A percentile compares a stretch with the other conserved stretches of the same genome.
These are phyloP conservation scores for Chironomus tentans DNA, from an alignment of 2,888 invertebrate genomes.

Conservation along the genomic window DNA sequence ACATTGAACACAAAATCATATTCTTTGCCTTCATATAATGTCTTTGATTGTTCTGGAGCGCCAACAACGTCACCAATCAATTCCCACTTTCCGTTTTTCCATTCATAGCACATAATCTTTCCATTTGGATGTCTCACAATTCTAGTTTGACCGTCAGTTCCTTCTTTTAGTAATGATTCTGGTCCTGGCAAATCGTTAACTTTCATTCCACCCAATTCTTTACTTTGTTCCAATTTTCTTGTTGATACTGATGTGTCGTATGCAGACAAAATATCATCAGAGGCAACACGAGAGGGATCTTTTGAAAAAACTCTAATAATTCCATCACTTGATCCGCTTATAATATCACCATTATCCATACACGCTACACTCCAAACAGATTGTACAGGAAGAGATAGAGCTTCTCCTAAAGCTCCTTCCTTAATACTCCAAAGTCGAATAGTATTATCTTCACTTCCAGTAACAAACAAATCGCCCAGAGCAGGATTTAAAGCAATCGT, in stretches of 20 bases:
- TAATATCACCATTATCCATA: constrained; percentile 80
- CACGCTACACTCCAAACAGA: constrained; percentile 71
- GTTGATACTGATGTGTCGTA: constrained; percentile 67
- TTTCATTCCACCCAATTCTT: constrained; percentile 77
- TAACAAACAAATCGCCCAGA: constrained; percentile 57
- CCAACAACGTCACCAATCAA: constrained; percentile 87
- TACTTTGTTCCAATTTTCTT: constrained; percentile 50
- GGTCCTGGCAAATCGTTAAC: constrained; percentile 78
- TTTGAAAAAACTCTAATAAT: constrained; percentile 75
- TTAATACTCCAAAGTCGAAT: constrained; percentile 64
- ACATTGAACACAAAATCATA: constrained; percentile 95
- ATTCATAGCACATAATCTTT: constrained; percentile 68
- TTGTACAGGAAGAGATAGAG: constrained; percentile 58
- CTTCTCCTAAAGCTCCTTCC: constrained; percentile 34
- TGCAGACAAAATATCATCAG: constrained; percentile 48
- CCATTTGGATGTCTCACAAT: constrained; percentile 65
- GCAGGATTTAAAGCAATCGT: constrained; percentile 46
- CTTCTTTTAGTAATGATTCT: constrained; percentile 66
- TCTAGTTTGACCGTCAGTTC: constrained; percentile 76
- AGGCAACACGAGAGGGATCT: constrained; percentile 60
- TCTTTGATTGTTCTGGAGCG: constrained; percentile 60
- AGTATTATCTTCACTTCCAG: constrained; percentile 82
- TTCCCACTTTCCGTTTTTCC: constrained; percentile 68
- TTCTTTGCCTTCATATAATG: constrained; percentile 73
- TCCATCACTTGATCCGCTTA: constrained; percentile 82